Evolutionary conservation across 2,113 vertebrate genomes (phyloP).

Genomic region (Cinclus mexicanus): DNA sequence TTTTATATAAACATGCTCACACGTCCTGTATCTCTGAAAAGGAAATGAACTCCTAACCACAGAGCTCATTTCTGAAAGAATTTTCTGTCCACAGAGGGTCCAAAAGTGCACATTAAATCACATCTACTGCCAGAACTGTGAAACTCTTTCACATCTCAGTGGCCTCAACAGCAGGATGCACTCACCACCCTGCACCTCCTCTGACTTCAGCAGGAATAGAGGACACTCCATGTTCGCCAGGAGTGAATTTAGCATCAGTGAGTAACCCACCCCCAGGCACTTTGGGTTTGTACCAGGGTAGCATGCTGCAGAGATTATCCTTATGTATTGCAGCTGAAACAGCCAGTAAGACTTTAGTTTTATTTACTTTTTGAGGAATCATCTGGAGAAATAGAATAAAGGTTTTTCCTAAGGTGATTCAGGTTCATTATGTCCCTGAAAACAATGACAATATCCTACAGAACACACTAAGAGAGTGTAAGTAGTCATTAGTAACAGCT

Average conservation of each 20-base stretch:
- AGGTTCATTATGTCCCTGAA: not conserved
- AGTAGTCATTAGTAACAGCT: not conserved
- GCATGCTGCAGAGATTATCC: not conserved
- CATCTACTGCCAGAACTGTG: not conserved
- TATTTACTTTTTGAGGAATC: not conserved
- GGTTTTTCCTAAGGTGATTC: not conserved
- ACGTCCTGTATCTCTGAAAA: not conserved
- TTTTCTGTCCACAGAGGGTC: not conserved
- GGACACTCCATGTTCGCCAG: not conserved
- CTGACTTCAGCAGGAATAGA: not conserved
- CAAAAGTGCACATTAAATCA: not conserved
- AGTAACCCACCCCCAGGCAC: not conserved
- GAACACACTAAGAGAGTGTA: not conserved
- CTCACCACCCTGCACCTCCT: not conserved
- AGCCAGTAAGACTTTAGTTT: not conserved
- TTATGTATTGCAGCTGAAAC: not conserved
- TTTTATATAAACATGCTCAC: conserved; percentile 29
- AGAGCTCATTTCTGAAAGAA: conserved; percentile 11
- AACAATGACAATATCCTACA: not conserved
- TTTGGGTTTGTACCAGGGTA: not conserved
- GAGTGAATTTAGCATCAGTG: not conserved
- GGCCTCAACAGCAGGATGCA: not conserved
- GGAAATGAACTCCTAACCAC: conserved; percentile 9
- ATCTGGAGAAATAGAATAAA: not conserved
- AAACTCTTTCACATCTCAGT: not conserved